Evolutionary conservation across 2,113 vertebrate genomes (phyloP).

Genomic region (Clarias gariepinus): DNA sequence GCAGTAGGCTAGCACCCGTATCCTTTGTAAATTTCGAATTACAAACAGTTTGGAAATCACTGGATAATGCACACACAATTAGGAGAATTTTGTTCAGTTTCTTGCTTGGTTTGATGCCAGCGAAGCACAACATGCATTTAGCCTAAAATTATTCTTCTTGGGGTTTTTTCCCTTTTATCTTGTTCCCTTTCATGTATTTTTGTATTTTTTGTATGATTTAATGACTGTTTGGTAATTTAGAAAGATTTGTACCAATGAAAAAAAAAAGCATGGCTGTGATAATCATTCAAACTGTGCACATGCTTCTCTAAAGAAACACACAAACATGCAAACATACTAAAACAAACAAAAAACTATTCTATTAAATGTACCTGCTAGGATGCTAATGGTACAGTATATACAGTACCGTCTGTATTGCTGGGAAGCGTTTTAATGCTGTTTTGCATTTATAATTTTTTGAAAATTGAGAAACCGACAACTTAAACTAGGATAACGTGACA

Average conservation of each 20-base stretch:
- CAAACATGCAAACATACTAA: background rate
- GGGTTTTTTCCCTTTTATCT: background rate
- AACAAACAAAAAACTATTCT: background rate
- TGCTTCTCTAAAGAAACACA: background rate
- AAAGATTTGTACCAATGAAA: background rate
- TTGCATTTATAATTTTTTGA: background rate
- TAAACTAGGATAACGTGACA: background rate
- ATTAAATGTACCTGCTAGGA: background rate
- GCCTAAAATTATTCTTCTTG: background rate
- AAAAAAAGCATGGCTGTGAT: background rate
- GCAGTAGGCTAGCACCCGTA: conserved; percentile 23
- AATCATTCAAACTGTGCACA: background rate
- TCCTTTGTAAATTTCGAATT: background rate
- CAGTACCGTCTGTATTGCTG: background rate
- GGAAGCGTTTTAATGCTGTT: background rate
- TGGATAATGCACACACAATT: background rate
- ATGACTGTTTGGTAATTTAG: background rate
- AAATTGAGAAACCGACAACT: too few species aligned
- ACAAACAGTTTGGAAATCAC: background rate
- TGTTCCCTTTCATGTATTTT: background rate
- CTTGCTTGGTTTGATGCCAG: conserved; percentile 25
- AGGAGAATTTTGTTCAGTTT: background rate
- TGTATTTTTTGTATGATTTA: background rate
- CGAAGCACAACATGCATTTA: conserved; percentile 35
- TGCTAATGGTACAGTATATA: background rate